Evolutionary conservation across 2,888 invertebrate genomes (phyloP), one percentile per base, ranked within the genome.

Genomic region (Camponotus fellah): DNA sequence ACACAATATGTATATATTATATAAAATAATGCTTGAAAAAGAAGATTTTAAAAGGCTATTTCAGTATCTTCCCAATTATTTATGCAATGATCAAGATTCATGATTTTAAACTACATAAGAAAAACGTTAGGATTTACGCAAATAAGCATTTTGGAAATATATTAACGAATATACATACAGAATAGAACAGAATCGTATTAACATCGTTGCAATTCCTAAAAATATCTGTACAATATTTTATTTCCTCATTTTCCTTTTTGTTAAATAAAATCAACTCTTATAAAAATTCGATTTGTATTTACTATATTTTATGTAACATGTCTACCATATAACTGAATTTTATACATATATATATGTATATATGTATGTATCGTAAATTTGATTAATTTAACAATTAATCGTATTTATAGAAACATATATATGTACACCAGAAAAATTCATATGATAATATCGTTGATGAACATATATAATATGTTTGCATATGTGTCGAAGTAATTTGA

Each of bases 271-370:
- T 56, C 17, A 32, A 65, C 40, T 76, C 21, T 81, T 43, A 66
- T 46, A 53, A 84, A 86, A 83, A 64, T 86, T 90, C 86, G 74
- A 89, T 89, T 89, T 89, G 72, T 88, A 88, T 89, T 84, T 82
- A 81, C 83, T 88, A 87, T 88, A 88, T 90, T 91, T 92, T 91
- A 89, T 86, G 87, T 89, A 89, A 82, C 83, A 81, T 43, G 90
- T 91, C 84, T 92, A 91, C 79, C 86, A 76, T 87, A 89, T 87
- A 79, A 85, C 83, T 91, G 88, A 84, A 86, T 79, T 66, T 21
- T 46, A 60, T 26, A 58, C 83, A 76, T 85, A 75, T 82, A 82
- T 26, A 26, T 26, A 26, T 26, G 2, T 26, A 26, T 26, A 2
- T 26, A 26, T 26, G 2, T 26, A 26, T 26, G 26, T 26, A 26